Percentiles rank a stretch among this genome's conserved stretches.
These are phyloP conservation scores for Eurytoma californica DNA, from an alignment of 2,888 invertebrate species.

Conservation along the genomic window DNA sequence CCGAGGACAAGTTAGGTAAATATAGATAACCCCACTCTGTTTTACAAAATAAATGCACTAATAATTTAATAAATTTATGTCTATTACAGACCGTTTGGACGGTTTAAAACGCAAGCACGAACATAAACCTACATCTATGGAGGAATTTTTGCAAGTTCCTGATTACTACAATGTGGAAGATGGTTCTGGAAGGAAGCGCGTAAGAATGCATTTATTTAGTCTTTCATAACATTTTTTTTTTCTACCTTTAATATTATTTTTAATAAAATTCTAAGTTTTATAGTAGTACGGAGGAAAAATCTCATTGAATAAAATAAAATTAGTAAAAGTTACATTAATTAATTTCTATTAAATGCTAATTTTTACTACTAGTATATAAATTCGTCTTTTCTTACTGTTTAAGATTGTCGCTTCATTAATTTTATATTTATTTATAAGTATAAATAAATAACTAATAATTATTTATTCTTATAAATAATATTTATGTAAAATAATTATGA, in stretches of 20 bases:
- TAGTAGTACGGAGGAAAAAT: background rate
- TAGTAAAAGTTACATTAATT: no score
- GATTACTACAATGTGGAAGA: slow-evolving; percentile 82
- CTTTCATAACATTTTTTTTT: background rate
- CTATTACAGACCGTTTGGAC: slow-evolving; percentile 89
- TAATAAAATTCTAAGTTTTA: background rate
- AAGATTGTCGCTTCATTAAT: no score
- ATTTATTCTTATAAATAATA: background rate
- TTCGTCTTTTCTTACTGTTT: no score
- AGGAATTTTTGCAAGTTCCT: slow-evolving; percentile 91
- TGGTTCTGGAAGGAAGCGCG: slow-evolving; percentile 91
- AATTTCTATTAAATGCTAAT: no score
- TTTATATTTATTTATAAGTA: no score
- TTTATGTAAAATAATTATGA: no score
- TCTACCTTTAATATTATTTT: background rate
- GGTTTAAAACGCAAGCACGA: slow-evolving; percentile 86
- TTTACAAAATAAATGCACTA: background rate
- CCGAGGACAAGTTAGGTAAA: slow-evolving; percentile 72
- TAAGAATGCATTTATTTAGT: slow-evolving; percentile 76
- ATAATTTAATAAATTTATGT: background rate
- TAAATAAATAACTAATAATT: background rate
- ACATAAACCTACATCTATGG: slow-evolving; percentile 83
- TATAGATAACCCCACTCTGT: background rate
- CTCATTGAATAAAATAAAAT: background rate
- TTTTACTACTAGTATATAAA: no score